Evolutionary conservation across 2,113 vertebrate genomes (phyloP).

Genomic region (Alexandromys fortis): DNA sequence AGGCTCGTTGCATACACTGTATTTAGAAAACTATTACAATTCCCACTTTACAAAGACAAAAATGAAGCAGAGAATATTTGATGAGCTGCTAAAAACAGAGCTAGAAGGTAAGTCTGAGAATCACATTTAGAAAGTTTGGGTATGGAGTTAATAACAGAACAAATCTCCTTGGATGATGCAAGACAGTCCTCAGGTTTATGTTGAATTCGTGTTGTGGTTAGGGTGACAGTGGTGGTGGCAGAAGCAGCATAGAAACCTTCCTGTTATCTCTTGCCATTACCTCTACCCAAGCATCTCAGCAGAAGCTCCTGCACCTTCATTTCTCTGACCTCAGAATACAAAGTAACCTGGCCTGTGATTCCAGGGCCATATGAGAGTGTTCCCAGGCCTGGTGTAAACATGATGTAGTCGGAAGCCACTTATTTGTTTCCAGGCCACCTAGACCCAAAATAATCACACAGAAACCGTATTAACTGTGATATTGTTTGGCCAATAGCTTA

Average conservation of each 20-base stretch:
- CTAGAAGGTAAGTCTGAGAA: not conserved
- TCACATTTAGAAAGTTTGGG: constrained; percentile 5
- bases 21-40: not conserved
- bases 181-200: not conserved
- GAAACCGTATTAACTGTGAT: no score
- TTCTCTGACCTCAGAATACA: constrained; percentile 2
- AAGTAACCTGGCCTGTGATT: not conserved
- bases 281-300: not conserved
- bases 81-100: not conserved
- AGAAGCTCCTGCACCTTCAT: not conserved
- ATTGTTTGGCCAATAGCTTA: no score
- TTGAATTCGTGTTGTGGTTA: not conserved
- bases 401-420: not conserved
- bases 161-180: not conserved
- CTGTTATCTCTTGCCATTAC: not conserved
- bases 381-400: not conserved
- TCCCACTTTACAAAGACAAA: constrained; percentile 23
- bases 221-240: no score
- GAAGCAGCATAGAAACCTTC: not conserved
- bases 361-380: not conserved
- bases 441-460: no score
- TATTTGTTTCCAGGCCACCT: no score
- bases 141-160: not conserved
- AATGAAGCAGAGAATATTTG: not conserved
- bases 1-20: not conserved